Conservation (phyloP, 2,113 vertebrate genomes). For the Myrmophylax atrothorax region DNA sequence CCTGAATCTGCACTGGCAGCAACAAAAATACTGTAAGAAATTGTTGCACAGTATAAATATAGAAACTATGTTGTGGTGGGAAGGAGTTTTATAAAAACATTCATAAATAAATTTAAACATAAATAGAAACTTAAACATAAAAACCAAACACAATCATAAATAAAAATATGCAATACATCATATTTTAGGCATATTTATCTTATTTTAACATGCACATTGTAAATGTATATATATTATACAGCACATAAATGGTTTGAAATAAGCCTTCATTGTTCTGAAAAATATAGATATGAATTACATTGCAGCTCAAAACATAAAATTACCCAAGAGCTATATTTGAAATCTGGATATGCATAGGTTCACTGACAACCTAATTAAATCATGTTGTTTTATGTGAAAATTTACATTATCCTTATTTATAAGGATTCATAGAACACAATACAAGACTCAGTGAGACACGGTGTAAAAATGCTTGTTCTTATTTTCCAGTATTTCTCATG, state of each 20-base stretch:
- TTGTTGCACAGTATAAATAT: background rate
- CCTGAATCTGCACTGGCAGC: background rate
- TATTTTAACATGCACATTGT: background rate
- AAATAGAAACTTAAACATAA: background rate
- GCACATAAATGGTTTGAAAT: background rate
- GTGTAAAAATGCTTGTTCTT: background rate
- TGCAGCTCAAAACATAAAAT: background rate
- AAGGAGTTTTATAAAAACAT: background rate
- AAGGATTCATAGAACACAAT: background rate
- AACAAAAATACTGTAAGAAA: background rate
- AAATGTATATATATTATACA: background rate
- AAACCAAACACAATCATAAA: background rate
- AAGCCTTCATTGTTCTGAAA: background rate
- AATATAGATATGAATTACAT: background rate
- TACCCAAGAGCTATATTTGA: background rate
- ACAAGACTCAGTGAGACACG: background rate
- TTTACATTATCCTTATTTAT: background rate
- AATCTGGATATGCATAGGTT: background rate
- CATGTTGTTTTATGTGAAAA: background rate
- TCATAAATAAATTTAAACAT: background rate
- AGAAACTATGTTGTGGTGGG: background rate
- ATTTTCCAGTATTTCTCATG: background rate
- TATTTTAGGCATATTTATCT: background rate
- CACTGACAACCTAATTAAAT: background rate
- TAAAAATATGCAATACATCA: background rate